Base-by-base conservation (phyloP, 2,888 invertebrate genomes). In the Ormyrus thymus region DNA sequence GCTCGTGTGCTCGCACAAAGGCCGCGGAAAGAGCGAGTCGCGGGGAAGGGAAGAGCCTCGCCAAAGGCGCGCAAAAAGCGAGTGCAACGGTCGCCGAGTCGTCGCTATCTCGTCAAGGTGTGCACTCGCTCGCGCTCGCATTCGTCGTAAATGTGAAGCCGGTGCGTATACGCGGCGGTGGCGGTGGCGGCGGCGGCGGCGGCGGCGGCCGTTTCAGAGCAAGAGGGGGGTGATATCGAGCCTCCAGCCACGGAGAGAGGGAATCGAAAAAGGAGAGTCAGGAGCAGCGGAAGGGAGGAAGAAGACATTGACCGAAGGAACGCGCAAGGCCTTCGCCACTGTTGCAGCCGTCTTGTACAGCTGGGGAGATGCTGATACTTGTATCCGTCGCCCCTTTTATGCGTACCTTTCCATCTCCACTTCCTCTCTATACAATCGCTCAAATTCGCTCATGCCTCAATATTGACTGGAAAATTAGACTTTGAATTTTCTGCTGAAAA, bases 281-380 rank as follows among this genome's bases (percentile, higher is more conserved):
- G 7, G n/a, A 45, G 11, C 65, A 29, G 53, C 45, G 62, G 15
- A 15, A 64, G 83, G 80, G 83, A 84, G 82, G 83, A 84, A 84
- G 85, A 86, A 90, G 90, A 90, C 88, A 89, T 89, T 89, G 89
- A 90, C 90, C 90, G 90, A 89, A 88, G 87, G 87, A 88, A 87
- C 87, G 87, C 86, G 86, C 87, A 86, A 87, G 86, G 86, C 86
- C 86, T 86, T 61, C 71, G 66, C 56, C 61, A 7, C 11, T 64
- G 61, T 68, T 70, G 53, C 70, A 11, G 5, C 43, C 45, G 10
- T 6, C 61, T 10, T 61, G 11, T 13, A 15, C 58, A 59, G 29
- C 29, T 29, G 58, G 58, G 9, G 29, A 45, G 61, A 61, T 13
- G 50, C 13, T 61, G 59, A 43, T 29, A 3, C 29, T 29, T 29